These are phyloP conservation scores for Acanthacorydalis orientalis DNA, from an alignment of 2,888 invertebrate genomes.

Conservation along the genomic window DNA sequence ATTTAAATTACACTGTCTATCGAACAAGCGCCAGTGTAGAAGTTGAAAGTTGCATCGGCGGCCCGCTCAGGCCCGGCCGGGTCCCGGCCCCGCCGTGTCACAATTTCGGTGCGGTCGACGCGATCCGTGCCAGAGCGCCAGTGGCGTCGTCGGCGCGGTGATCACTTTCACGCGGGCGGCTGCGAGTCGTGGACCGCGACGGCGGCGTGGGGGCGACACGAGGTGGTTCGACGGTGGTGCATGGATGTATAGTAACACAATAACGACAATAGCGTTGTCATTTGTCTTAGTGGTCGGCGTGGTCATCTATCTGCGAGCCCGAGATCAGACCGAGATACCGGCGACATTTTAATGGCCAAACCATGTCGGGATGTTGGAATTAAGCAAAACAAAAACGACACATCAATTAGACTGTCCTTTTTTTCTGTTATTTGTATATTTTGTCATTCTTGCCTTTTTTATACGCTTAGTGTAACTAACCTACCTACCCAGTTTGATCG, in stretches of 20 bases:
- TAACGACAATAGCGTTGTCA: slow-evolving; percentile 14
- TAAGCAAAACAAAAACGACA: slow-evolving; percentile 52
- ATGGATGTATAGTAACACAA: not conserved
- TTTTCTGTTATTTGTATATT: slow-evolving; percentile 3
- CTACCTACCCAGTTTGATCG: too few relatives aligned
- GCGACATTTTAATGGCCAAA: slow-evolving; percentile 53
- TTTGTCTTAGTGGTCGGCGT: slow-evolving; percentile 33
- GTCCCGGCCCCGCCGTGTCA: too few relatives aligned
- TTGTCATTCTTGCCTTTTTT: slow-evolving; percentile 1
- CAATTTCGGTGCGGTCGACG: too few relatives aligned
- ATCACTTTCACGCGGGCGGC: too few relatives aligned
- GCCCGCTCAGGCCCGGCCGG: too few relatives aligned
- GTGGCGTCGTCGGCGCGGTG: too few relatives aligned
- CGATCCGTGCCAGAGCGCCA: too few relatives aligned
- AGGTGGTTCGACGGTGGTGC: not conserved
- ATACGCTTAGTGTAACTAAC: not conserved
- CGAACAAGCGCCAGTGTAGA: too few relatives aligned
- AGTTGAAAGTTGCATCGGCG: too few relatives aligned
- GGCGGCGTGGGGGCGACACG: not conserved
- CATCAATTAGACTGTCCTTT: slow-evolving; percentile 41
- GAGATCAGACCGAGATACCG: slow-evolving; percentile 42
- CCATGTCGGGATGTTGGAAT: slow-evolving; percentile 40
- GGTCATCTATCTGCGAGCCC: slow-evolving; percentile 36
- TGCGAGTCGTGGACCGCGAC: too few relatives aligned
- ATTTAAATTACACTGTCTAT: too few relatives aligned